Conservation (phyloP, 1,140 invertebrate genomes). For the Oedothorax gibbosus region DNA sequence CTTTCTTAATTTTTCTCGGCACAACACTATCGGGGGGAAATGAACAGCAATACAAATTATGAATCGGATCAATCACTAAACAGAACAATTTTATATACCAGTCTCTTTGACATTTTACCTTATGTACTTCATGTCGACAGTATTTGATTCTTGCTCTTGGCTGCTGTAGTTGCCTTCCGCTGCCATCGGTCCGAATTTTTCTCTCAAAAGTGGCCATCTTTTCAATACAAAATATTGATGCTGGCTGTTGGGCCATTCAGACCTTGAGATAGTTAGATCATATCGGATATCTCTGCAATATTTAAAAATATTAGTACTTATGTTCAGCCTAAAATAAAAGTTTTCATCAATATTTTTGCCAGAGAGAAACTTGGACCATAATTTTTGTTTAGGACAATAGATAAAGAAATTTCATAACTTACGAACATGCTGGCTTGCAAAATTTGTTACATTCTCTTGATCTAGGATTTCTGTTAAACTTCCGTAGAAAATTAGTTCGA, state of each 20-base stretch:
- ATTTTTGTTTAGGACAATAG: not conserved
- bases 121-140: conserved; percentile 14
- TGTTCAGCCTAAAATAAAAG: too few relatives aligned
- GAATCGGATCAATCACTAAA: too few relatives aligned
- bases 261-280: conserved; percentile 60
- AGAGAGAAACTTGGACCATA: not conserved
- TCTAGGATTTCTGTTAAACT: conserved; percentile 48
- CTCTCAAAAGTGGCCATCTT: conserved; percentile 50
- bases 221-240: conserved; percentile 58
- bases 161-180: conserved; percentile 17
- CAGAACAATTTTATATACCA: too few relatives aligned
- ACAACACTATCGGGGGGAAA: too few relatives aligned
- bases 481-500: conserved; percentile 40
- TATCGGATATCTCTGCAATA: conserved; percentile 60
- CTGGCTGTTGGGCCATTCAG: conserved; percentile 60
- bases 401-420: conserved; percentile 10
- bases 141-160: not conserved
- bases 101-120: not conserved
- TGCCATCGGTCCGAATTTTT: conserved; percentile 41
- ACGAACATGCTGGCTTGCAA: conserved; percentile 55
- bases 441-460: conserved; percentile 45
- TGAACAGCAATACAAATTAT: too few relatives aligned
- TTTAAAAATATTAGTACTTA: too few relatives aligned
- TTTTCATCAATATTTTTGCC: not conserved
- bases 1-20: too few relatives aligned